Conservation (phyloP, 2,888 invertebrate species). For the Troglohyphantes excavatus region DNA sequence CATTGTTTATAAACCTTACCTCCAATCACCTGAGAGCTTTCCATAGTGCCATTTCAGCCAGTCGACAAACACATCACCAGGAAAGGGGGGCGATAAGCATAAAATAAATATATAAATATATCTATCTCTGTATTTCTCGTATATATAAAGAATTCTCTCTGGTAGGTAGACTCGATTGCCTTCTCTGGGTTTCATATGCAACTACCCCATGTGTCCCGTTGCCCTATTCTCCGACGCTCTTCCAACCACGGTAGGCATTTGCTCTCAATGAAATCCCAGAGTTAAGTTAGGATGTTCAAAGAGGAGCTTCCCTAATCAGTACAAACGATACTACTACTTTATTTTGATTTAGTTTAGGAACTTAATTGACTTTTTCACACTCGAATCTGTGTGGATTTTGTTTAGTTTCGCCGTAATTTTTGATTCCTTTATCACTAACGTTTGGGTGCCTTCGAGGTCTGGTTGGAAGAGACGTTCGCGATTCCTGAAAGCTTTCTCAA, state of each 20-base stretch:
- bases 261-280: slow-evolving; percentile 18
- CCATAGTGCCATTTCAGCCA: slow-evolving; percentile 33
- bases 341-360: slow-evolving; percentile 73
- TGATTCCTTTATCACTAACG: slow-evolving; percentile 74
- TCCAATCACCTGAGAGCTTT: slow-evolving; percentile 74
- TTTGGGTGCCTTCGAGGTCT: not conserved
- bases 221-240: not conserved
- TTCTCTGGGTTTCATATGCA: slow-evolving; percentile 11
- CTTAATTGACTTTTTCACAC: slow-evolving; percentile 71
- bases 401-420: slow-evolving; percentile 56
- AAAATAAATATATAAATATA: slow-evolving; percentile 78
- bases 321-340: slow-evolving; percentile 30
- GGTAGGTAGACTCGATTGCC: slow-evolving; percentile 41
- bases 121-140: slow-evolving; percentile 65
- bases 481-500: slow-evolving; percentile 13
- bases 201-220: slow-evolving; percentile 32
- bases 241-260: slow-evolving; percentile 42
- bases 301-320: not conserved
- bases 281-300: slow-evolving; percentile 24
- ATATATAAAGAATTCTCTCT: slow-evolving; percentile 77
- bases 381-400: slow-evolving; percentile 18
- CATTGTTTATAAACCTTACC: slow-evolving; percentile 23
- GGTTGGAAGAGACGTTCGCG: slow-evolving; percentile 38
- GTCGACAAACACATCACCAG: slow-evolving; percentile 53
- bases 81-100: slow-evolving; percentile 48